Conservation (phyloP, 2,113 vertebrate species). For the Plestiodon gilberti region DNA sequence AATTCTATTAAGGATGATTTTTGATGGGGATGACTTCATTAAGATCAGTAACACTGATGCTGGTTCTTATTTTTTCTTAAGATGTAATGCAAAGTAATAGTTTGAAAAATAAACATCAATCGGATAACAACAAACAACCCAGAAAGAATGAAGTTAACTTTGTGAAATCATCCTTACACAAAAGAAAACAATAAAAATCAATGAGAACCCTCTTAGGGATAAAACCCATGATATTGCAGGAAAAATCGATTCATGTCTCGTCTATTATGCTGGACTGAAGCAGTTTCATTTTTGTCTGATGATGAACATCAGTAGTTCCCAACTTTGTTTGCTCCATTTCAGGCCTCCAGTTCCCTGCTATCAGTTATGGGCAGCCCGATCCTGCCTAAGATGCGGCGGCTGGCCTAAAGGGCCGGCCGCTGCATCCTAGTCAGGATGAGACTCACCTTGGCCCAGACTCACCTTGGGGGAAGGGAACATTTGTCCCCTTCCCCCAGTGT, state of each 20-base stretch:
- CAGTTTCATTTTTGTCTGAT: conserved; percentile 49
- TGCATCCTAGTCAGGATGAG: too few relatives aligned
- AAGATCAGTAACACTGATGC: conserved; percentile 37
- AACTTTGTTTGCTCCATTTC: conserved; percentile 32
- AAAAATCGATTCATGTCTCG: conserved; percentile 63
- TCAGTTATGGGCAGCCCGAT: too few relatives aligned
- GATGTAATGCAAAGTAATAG: conserved; percentile 35
- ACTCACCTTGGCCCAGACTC: too few relatives aligned
- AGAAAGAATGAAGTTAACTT: conserved; percentile 10
- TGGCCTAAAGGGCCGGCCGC: too few relatives aligned
- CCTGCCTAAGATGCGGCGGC: too few relatives aligned
- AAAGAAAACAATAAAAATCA: conserved; percentile 64
- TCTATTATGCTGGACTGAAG: conserved; percentile 50
- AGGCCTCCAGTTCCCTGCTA: not conserved
- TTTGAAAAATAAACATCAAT: not conserved
- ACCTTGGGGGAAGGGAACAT: too few relatives aligned
- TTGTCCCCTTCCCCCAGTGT: too few relatives aligned
- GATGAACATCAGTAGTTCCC: conserved; percentile 43
- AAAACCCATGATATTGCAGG: conserved; percentile 43
- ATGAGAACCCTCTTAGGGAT: conserved; percentile 49
- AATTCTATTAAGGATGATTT: conserved; percentile 21
- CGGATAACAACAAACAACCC: not conserved
- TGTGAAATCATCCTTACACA: conserved; percentile 49
- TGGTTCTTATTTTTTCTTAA: conserved; percentile 34
- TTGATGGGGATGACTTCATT: conserved; percentile 7